Percentiles rank a stretch among this genome's conserved stretches.
Evolutionary conservation across 2,797 vertebrate genomes (phyloP).

Genomic region (Anniella stebbinsi): DNA sequence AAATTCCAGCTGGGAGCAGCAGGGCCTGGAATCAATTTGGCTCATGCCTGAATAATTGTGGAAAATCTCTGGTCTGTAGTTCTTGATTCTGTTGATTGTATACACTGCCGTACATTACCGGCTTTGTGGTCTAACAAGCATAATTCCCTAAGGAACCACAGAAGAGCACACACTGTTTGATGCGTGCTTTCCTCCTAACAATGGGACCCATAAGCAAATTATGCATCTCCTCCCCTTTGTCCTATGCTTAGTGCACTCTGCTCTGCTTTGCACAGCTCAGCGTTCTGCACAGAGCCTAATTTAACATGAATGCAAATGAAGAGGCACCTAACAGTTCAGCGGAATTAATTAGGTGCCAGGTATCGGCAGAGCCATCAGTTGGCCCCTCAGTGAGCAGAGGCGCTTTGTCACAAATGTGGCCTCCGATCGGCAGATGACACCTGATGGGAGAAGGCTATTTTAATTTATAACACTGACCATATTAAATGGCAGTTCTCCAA

Average conservation of each 20-base stretch:
- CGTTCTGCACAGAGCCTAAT: slow-evolving; percentile 59
- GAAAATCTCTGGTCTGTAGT: not conserved
- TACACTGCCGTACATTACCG: slow-evolving; percentile 52
- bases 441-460: slow-evolving; percentile 64
- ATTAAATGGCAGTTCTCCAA: slow-evolving; percentile 70
- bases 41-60: not conserved
- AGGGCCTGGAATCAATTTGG: too few species aligned
- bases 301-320: slow-evolving; percentile 65
- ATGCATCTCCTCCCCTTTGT: slow-evolving; percentile 17
- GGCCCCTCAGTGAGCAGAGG: slow-evolving; percentile 42
- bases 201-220: slow-evolving; percentile 48
- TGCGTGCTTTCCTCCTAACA: slow-evolving; percentile 55
- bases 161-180: slow-evolving; percentile 49
- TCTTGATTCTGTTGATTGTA: not conserved
- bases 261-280: slow-evolving; percentile 56
- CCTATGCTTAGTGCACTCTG: slow-evolving; percentile 47
- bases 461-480: slow-evolving; percentile 71
- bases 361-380: slow-evolving; percentile 48
- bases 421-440: slow-evolving; percentile 55
- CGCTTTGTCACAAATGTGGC: slow-evolving; percentile 30
- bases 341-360: slow-evolving; percentile 63
- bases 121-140: slow-evolving; percentile 40
- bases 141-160: slow-evolving; percentile 36
- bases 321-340: slow-evolving; percentile 60
- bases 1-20: too few species aligned